Conservation (phyloP, 2,113 vertebrate genomes). For the Scatophagus argus region DNA sequence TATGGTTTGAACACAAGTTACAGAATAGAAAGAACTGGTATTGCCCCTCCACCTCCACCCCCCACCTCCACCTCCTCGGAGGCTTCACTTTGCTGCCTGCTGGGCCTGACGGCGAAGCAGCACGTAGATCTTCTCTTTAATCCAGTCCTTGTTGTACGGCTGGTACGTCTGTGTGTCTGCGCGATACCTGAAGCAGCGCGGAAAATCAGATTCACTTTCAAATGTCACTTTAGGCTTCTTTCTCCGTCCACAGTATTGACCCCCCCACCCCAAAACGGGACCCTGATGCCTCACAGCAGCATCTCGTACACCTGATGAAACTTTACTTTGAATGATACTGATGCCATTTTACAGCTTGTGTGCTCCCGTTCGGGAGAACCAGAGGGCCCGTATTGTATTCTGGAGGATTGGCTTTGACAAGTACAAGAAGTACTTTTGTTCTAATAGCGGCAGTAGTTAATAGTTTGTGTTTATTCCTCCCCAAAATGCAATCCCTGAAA, state of each 20-base stretch:
- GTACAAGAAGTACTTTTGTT: neutral
- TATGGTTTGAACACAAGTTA: slow-evolving; percentile 33
- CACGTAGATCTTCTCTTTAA: slow-evolving; percentile 99
- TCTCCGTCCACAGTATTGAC: too few relatives aligned
- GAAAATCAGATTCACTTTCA: neutral
- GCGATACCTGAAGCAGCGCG: slow-evolving; percentile 87
- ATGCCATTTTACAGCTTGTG: neutral
- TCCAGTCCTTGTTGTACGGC: slow-evolving; percentile 99
- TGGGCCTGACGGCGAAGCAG: slow-evolving; percentile 96
- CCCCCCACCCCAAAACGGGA: too few relatives aligned
- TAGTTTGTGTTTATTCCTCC: neutral
- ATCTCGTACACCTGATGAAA: too few relatives aligned
- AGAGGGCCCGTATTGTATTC: neutral
- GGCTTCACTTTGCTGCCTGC: slow-evolving; percentile 91
- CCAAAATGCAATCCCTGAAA: neutral
- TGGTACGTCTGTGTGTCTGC: slow-evolving; percentile 98
- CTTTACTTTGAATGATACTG: neutral
- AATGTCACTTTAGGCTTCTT: accelerated
- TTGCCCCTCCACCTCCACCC: neutral
- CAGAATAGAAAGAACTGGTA: slow-evolving; percentile 16
- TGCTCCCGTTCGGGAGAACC: neutral
- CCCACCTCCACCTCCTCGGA: slow-evolving; percentile 68
- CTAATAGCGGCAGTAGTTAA: neutral
- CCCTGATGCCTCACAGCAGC: too few relatives aligned
- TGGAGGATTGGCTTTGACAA: neutral